These are phyloP conservation scores for Sphaerodactylus townsendi DNA, from an alignment of 2,113 vertebrate species.

Conservation along the genomic window DNA sequence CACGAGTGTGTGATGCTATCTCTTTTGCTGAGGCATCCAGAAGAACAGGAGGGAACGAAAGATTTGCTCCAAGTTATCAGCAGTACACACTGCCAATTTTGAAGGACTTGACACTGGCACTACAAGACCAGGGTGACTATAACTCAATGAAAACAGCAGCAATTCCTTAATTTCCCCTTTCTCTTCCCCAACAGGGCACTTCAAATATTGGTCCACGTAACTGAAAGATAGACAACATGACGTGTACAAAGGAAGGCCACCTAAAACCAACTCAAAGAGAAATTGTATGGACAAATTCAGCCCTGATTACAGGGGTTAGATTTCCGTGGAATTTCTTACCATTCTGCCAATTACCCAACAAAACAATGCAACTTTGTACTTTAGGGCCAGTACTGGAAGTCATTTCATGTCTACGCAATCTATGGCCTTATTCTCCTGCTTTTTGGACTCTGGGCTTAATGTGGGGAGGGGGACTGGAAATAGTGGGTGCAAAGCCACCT, in stretches of 20 bases:
- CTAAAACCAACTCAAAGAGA: background rate
- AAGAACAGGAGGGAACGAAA: background rate
- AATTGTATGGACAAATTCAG: too few relatives aligned
- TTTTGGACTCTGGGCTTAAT: background rate
- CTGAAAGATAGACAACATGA: too few relatives aligned
- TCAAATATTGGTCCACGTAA: background rate
- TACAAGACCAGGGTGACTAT: too few relatives aligned
- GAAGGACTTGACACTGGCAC: too few relatives aligned
- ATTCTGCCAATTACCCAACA: background rate
- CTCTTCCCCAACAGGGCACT: background rate
- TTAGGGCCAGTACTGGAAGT: background rate
- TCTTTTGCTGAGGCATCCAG: background rate
- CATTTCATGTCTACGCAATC: background rate
- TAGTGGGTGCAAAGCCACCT: too few relatives aligned
- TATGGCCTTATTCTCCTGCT: too few relatives aligned
- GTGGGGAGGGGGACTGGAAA: too few relatives aligned
- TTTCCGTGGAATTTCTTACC: background rate
- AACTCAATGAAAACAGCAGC: background rate
- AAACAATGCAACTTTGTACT: background rate
- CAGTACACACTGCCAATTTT: background rate
- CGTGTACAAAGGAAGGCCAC: too few relatives aligned
- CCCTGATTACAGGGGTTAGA: background rate
- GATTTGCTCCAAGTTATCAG: fast-evolving
- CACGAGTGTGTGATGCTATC: background rate
- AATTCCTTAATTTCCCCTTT: background rate